A percentile compares a stretch with the other conserved stretches of the same genome.
Evolutionary conservation across 2,113 vertebrate species (phyloP).

Genomic region (Strigops habroptila): DNA sequence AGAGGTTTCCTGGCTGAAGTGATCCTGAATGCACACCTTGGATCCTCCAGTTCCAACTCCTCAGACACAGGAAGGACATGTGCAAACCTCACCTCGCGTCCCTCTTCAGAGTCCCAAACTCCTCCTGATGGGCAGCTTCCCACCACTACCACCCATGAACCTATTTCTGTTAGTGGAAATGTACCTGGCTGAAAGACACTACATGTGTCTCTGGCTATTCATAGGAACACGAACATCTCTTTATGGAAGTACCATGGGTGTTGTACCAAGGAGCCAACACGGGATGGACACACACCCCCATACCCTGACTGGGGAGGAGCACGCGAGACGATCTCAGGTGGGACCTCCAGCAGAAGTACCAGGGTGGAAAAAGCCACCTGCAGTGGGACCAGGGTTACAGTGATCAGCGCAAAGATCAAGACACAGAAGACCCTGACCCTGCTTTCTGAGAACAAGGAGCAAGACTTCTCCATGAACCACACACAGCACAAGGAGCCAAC

Average conservation of each 20-base stretch:
- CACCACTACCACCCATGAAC: not conserved
- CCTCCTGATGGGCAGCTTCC: not conserved
- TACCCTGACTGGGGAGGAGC: accelerated
- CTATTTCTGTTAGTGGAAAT: not conserved
- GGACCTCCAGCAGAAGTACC: not conserved
- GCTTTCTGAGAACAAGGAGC: not conserved
- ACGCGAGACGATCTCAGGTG: not conserved
- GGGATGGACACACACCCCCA: not conserved
- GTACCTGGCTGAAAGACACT: not conserved
- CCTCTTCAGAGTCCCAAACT: not conserved
- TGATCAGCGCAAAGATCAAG: not conserved
- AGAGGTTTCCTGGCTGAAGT: not conserved
- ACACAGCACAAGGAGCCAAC: not conserved
- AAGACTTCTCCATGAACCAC: not conserved
- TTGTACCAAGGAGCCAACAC: not conserved
- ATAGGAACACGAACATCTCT: not conserved
- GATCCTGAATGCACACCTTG: not conserved
- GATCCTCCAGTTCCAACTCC: not conserved
- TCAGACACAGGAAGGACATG: not conserved
- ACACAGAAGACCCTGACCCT: not conserved
- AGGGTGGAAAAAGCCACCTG: not conserved
- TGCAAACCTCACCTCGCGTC: not conserved
- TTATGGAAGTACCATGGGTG: not conserved
- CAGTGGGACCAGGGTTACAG: accelerated
- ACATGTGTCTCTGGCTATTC: not conserved